These are phyloP conservation scores for Mohoua ochrocephala DNA, from an alignment of 2,113 vertebrate species.

Conservation along the genomic window DNA sequence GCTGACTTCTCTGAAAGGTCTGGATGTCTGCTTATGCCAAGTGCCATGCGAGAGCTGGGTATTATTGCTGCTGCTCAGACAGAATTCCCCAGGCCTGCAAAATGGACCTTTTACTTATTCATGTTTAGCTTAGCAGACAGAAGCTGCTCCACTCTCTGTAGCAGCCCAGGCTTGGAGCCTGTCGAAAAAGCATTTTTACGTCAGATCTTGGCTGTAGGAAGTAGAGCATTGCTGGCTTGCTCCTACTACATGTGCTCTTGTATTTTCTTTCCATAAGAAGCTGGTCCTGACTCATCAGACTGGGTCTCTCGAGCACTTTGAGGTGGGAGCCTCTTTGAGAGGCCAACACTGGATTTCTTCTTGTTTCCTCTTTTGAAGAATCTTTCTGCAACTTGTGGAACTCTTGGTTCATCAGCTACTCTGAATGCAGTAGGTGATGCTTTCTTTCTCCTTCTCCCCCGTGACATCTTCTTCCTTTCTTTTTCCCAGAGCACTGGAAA, in stretches of 20 bases:
- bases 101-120: background rate
- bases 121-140: background rate
- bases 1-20: background rate
- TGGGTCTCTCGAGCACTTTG: background rate
- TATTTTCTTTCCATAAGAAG: background rate
- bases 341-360: background rate
- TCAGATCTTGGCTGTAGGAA: background rate
- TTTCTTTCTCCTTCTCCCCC: background rate
- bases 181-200: background rate
- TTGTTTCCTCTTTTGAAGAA: background rate
- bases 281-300: background rate
- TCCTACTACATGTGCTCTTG: background rate
- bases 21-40: background rate
- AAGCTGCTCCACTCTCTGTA: background rate
- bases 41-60: fast-evolving
- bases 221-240: background rate
- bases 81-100: background rate
- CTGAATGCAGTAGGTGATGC: background rate
- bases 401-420: background rate
- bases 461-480: background rate
- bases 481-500: background rate
- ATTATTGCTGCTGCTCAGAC: background rate
- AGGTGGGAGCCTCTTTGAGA: background rate
- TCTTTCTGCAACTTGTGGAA: background rate
- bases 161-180: background rate